Evolutionary conservation across 1,140 invertebrate species (phyloP), one percentile per base, ranked within the genome.

Genomic region (Magallana ariakensis): DNA sequence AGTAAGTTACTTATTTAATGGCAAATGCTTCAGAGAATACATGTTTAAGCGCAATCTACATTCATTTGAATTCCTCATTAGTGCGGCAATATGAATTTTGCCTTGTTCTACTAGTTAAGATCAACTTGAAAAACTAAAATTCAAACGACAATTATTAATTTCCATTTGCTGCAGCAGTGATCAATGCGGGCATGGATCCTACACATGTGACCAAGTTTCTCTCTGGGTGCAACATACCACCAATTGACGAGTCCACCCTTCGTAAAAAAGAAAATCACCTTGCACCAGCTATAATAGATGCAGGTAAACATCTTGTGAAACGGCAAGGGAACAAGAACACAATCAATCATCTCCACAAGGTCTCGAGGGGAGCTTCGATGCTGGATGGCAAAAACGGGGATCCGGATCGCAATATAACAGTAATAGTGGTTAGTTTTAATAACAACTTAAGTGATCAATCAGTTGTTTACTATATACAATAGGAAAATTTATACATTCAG

Each of bases 131-230:
- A n/a, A n/a, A n/a, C n/a, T n/a, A n/a, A n/a, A n/a, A n/a, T n/a
- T n/a, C n/a, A n/a, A n/a, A n/a, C n/a, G n/a, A n/a, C n/a, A n/a
- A n/a, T n/a, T n/a, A n/a, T n/a, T n/a, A n/a, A n/a, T n/a, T n/a
- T n/a, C n/a, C n/a, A n/a, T n/a, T n/a, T n/a, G n/a, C n/a, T 85
- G 55, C 84, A 85, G 85, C 85, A 7, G 82, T 86, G 85, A 82
- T 86, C 19, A 16, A 86, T 62, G 26, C 85, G 16, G 85, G 56
- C 46, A 82, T 86, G 54, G 75, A 80, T 3, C 75, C 85, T 9
- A 53, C 4, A 4, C 75, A 86, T 60, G 85, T 82, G 22, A 66
- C 55, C 15, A 86, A 86, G 56, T 86, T 86, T n/a, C 54, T 86
- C 4, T 57, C 22, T 16, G 55, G 5, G 9, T 86, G 85, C 80